Base-by-base conservation (phyloP, 1,140 invertebrate genomes). In the Hylaeus volcanicus region DNA sequence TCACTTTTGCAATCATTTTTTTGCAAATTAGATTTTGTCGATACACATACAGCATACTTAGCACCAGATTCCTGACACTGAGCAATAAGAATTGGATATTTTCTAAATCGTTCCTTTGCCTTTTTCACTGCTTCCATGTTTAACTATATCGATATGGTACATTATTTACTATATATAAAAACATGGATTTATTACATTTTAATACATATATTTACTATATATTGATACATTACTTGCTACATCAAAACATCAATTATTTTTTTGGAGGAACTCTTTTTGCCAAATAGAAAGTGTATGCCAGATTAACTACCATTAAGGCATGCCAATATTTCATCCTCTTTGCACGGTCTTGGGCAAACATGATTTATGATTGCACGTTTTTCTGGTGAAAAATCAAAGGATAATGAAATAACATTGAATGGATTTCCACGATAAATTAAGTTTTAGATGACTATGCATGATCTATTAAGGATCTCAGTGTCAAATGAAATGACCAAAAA, bases 21-120 rank as follows among this genome's bases (percentile, higher is more conserved):
- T 83, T 95, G 94, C 3, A 97, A 92, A 91, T 97, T 95, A 71
- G 96, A 95, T 88, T 96, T 95, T 6, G 94, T 92, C 64, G 96
- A 90, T 2, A 97, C 96, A 93, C 97, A 98, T 43, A 94, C 93
- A 1, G 97, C 97, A 93, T 98, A 98, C 2, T 94, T 84, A 5
- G 94, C 88, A 9, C 95, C 96, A 86, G 95, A 94, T 86, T 95
- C 94, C 8, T 94, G 93, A 92, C 97, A 98, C 88, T 96, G 95
- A 1, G 94, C 93, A 74, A 97, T 93, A 58, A 97, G 85, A 56
- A 95, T 80, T 2, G 97, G 97, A 93, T 97, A 97, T 72, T 95
- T 95, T 77, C 94, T 94, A 58, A 98, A 92, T 88, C 97, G 94
- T 64, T 95, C 92, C 88, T 95, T 95, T 0, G 97, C 97, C 93